Evolutionary conservation across 2,888 invertebrate genomes (phyloP).

Genomic region (Nasonia oneida): DNA sequence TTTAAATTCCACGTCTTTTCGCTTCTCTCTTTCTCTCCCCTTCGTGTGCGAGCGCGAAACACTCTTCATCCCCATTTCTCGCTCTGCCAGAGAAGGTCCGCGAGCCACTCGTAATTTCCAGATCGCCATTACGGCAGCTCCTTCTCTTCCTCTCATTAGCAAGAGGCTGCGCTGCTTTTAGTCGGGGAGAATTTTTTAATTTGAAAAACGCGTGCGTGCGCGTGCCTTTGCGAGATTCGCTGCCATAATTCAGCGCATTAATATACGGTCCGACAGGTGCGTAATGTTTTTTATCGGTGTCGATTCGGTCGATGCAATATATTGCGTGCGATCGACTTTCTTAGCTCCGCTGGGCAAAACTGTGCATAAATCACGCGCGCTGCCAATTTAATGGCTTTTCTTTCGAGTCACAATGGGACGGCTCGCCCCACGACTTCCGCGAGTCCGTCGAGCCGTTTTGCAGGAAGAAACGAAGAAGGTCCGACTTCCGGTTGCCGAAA

Average conservation of each 20-base stretch:
- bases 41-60: slow-evolving; percentile 9
- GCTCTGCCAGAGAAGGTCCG: slow-evolving; percentile 6
- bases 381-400: slow-evolving; percentile 18
- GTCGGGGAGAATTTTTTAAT: slow-evolving; percentile 38
- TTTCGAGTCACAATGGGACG: slow-evolving; percentile 37
- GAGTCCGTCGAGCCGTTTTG: not conserved
- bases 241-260: slow-evolving; percentile 53
- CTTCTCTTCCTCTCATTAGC: slow-evolving; percentile 43
- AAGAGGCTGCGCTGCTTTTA: not conserved
- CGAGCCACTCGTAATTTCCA: slow-evolving; percentile 60
- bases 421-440: slow-evolving; percentile 35
- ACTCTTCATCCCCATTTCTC: slow-evolving; percentile 44
- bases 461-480: not conserved
- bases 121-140: slow-evolving; percentile 51
- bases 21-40: slow-evolving; percentile 25
- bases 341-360: slow-evolving; percentile 9
- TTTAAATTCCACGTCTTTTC: slow-evolving; percentile 61
- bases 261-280: slow-evolving; percentile 47
- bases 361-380: not conserved
- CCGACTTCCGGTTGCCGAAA: not conserved
- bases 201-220: slow-evolving; percentile 31
- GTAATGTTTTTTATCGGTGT: slow-evolving; percentile 34
- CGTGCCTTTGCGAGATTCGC: slow-evolving; percentile 14
- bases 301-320: not conserved
- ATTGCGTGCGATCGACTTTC: not conserved